Conservation (phyloP, 2,888 invertebrate species). For the Macropis europaea region DNA sequence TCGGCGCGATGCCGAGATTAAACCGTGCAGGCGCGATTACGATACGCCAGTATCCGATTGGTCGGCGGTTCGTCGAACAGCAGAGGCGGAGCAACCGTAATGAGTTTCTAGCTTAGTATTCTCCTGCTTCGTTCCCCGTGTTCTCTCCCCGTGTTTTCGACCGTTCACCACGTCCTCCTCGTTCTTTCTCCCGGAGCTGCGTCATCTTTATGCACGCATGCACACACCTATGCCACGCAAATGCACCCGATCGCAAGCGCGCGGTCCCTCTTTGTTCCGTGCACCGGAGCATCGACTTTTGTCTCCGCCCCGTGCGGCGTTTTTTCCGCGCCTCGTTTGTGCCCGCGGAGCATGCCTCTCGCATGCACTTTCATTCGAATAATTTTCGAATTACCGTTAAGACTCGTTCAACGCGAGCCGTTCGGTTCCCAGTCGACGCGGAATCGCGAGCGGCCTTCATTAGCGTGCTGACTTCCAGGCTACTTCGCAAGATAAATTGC, state of each 20-base stretch:
- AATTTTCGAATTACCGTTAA: slow-evolving; percentile 32
- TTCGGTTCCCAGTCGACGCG: neutral
- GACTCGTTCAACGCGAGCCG: slow-evolving; percentile 6
- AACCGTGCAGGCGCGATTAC: slow-evolving; percentile 77
- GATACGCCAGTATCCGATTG: slow-evolving; percentile 77
- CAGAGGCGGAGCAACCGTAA: slow-evolving; percentile 78
- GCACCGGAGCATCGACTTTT: slow-evolving; percentile 2
- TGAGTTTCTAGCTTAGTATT: slow-evolving; percentile 76
- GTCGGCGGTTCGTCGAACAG: slow-evolving; percentile 75
- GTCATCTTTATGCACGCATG: slow-evolving; percentile 29
- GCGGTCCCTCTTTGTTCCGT: slow-evolving; percentile 15
- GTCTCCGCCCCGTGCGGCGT: slow-evolving; percentile 20
- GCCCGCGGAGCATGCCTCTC: neutral
- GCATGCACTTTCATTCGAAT: slow-evolving; percentile 13
- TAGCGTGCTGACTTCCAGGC: neutral
- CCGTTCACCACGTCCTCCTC: neutral
- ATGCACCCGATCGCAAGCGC: slow-evolving; percentile 28
- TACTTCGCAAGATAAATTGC: slow-evolving; percentile 4
- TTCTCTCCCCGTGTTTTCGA: neutral
- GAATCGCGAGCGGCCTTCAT: slow-evolving; percentile 12
- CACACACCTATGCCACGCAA: slow-evolving; percentile 16
- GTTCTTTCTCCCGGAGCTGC: neutral
- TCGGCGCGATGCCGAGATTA: slow-evolving; percentile 75
- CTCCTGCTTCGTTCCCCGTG: slow-evolving; percentile 32
- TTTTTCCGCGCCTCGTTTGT: slow-evolving; percentile 19